Percentiles rank a stretch among this genome's conserved stretches.
Evolutionary conservation across 2,113 vertebrate genomes (phyloP).

Genomic region (Pipa parva): DNA sequence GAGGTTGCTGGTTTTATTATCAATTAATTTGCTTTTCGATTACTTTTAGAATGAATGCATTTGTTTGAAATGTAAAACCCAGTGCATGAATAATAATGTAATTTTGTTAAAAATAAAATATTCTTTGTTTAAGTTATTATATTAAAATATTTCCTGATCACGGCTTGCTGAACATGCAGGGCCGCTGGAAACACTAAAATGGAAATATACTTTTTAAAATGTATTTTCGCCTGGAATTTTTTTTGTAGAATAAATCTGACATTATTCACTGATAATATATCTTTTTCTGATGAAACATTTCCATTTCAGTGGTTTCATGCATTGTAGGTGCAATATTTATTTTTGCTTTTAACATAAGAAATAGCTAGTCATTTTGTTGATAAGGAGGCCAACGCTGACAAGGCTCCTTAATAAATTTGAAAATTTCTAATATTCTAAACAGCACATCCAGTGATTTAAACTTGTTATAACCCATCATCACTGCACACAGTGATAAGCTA

Average conservation of each 20-base stretch:
- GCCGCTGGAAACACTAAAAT: too few species aligned
- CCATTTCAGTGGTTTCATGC: neutral
- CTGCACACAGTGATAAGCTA: neutral
- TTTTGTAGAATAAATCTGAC: too few species aligned
- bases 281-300: constrained; percentile 7
- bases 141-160: too few species aligned
- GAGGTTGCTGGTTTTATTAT: too few species aligned
- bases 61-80: too few species aligned
- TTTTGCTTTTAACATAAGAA: constrained; percentile 6
- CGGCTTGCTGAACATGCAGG: too few species aligned
- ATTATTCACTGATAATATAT: constrained; percentile 12
- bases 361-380: neutral
- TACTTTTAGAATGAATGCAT: too few species aligned
- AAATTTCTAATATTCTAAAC: constrained; percentile 7
- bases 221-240: too few species aligned
- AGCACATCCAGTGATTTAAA: constrained; percentile 6
- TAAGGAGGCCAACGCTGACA: neutral
- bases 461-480: neutral
- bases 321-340: neutral
- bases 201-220: neutral
- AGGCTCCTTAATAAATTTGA: neutral
- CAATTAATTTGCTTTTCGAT: too few species aligned
- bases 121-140: too few species aligned
- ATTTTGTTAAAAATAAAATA: too few species aligned
- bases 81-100: too few species aligned